Evolutionary conservation across 2,113 vertebrate species (phyloP).

Genomic region (Pogonocichla stellata): DNA sequence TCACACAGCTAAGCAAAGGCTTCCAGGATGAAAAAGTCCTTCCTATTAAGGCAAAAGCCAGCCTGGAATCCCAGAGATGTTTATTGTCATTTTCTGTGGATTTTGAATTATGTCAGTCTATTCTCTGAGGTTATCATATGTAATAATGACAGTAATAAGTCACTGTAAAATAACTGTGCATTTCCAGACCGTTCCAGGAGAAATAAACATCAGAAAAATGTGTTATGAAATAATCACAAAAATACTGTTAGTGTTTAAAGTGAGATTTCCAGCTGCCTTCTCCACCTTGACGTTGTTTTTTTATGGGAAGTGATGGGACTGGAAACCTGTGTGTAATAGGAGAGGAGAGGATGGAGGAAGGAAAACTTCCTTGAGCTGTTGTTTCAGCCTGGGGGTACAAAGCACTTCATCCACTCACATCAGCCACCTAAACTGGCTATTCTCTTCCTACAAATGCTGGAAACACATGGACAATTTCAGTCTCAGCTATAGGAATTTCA

Average conservation of each 20-base stretch:
- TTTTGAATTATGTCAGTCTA: conserved; percentile 48
- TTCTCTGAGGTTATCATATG: neutral
- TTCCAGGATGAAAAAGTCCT: neutral
- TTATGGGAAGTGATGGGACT: neutral
- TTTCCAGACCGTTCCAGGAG: neutral
- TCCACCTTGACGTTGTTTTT: neutral
- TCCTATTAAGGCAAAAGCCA: neutral
- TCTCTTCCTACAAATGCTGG: neutral
- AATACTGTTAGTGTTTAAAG: neutral
- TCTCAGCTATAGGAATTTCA: neutral
- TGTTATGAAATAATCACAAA: neutral
- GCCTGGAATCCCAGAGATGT: neutral
- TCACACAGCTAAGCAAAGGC: neutral
- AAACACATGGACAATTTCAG: neutral
- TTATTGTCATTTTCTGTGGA: conserved; percentile 7
- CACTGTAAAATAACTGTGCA: neutral
- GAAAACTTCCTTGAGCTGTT: neutral
- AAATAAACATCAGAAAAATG: neutral
- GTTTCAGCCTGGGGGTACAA: neutral
- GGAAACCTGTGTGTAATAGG: neutral
- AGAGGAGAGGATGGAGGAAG: neutral
- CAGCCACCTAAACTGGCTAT: neutral
- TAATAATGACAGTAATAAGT: conserved; percentile 28
- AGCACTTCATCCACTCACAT: neutral
- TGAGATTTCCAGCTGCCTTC: neutral